phyloP scores from a whole-genome alignment of 2,113 vertebrate genomes.

The Phyllopteryx taeniolatus region DNA sequence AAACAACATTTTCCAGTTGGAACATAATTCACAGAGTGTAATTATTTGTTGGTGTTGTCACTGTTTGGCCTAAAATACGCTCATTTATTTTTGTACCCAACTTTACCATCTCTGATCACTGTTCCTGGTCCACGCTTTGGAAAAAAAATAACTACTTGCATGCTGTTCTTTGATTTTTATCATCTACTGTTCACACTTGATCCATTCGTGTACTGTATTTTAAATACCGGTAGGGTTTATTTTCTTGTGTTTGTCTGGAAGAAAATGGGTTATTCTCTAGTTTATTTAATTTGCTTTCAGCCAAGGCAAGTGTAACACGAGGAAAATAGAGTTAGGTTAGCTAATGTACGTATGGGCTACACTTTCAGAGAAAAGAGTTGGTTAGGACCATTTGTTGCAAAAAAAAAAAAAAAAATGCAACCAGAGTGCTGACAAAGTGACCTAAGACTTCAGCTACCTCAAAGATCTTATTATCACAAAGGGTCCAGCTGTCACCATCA shows the following conservation, averaged over 20 bases:
- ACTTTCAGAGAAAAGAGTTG: not conserved
- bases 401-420: not conserved
- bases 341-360: not conserved
- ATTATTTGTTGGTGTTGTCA: not conserved
- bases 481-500: not conserved
- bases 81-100: not conserved
- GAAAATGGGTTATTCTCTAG: not conserved
- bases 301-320: not conserved
- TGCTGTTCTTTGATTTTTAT: not conserved
- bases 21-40: not conserved
- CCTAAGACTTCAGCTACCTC: not conserved
- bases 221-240: not conserved
- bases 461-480: not conserved
- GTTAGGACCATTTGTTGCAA: not conserved
- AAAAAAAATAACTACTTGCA: not conserved
- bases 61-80: not conserved
- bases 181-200: not conserved
- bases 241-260: too few relatives aligned
- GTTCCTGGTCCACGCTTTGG: not conserved
- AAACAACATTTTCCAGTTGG: constrained; percentile 1
- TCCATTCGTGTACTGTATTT: not conserved
- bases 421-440: not conserved
- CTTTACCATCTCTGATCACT: not conserved
- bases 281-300: not conserved
- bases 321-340: too few relatives aligned